Evolutionary conservation across 2,797 vertebrate genomes (phyloP).

Genomic region (Choloepus didactylus): DNA sequence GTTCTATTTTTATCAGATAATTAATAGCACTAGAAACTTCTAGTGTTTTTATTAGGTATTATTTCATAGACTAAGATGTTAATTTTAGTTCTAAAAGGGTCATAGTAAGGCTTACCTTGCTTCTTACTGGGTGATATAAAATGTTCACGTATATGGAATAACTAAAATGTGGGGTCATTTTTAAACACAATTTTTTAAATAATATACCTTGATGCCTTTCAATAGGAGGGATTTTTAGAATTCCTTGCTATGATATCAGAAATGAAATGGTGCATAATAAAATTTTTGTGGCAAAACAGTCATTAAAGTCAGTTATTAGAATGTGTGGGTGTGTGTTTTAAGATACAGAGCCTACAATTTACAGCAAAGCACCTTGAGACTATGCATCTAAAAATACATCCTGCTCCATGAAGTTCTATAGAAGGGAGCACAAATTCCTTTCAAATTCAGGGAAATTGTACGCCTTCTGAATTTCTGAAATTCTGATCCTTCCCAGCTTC

Average conservation of each 20-base stretch:
- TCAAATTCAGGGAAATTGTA: background rate
- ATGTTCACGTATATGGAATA: background rate
- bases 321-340: background rate
- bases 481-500: background rate
- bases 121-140: background rate
- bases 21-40: background rate
- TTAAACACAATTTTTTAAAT: background rate
- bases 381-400: background rate
- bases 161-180: background rate
- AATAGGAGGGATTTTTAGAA: background rate
- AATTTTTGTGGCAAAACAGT: background rate
- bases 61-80: background rate
- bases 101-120: background rate
- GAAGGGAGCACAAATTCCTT: background rate
- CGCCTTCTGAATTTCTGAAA: background rate
- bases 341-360: background rate
- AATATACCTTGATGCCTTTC: background rate
- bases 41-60: background rate
- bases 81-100: background rate
- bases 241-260: background rate
- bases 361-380: background rate
- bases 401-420: background rate
- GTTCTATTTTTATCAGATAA: background rate
- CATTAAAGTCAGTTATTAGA: background rate
- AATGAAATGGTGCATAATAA: background rate